Base-by-base conservation (phyloP, 2,797 vertebrate species). In the Malacoraja senta region DNA sequence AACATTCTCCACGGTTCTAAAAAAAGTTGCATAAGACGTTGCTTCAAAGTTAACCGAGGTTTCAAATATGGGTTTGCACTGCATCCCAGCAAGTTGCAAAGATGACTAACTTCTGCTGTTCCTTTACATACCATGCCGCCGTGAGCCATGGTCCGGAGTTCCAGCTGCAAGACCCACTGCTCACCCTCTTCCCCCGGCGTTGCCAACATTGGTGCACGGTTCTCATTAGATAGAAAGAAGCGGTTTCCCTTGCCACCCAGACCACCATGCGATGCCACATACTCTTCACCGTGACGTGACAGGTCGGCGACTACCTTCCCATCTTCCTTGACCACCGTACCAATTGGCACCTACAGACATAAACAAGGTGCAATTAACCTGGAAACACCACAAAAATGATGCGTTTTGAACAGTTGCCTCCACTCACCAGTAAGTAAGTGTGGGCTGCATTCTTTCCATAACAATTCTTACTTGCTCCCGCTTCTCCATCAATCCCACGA, bases 181-280 rank as follows among this genome's bases (percentile, higher is more conserved):
- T 99, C 97, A 7, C 99, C 99, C 0, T 93, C 95, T n/a, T 95
- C 94, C 78, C 98, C 99, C 0, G 96, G 95, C 8, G 98, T 99
- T 13, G 96, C 96, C 0, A 93, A 96, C 0, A 93, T 93, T 0
- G 99, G 99, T 0, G 99, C 98, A 0, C 99, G 96, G 95, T 98
- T 98, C 95, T 99, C 97, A 9, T 99, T 99, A 94, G 98, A 97
- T 93, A 99, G 96, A 94, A 98, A 99, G 93, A 99, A 99, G 24
- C 97, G 96, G 94, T 99, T 99, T 12, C 99, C 99, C 94, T 98
- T 99, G 1, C 98, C 99, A 38, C 99, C 98, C 0, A 96, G 94
- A 0, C 99, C 99, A 8, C 99, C 99, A 0, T 97, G 97, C 0
- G 96, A 98, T 0, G 98, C 99, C 9, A 98, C 2, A 38, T 96